phyloP scores from a whole-genome alignment of 2,888 invertebrate species.

The Cartodere bifasciata region DNA sequence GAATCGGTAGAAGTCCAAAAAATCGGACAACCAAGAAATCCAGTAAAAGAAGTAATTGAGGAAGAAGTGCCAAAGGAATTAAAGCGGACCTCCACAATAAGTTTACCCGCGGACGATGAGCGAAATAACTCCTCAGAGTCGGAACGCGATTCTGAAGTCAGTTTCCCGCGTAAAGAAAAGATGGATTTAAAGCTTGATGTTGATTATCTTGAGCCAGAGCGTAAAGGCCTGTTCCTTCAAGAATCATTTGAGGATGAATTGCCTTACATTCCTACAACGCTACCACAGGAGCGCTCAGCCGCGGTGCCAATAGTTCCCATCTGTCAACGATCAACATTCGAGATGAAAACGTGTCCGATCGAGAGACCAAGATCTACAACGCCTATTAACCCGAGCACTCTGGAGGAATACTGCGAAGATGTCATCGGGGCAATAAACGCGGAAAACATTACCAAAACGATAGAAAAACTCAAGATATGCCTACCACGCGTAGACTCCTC shows the following conservation, averaged over 20 bases:
- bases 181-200: constrained; percentile 34
- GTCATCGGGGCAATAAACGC: constrained; percentile 24
- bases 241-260: constrained; percentile 76
- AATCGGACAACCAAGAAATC: no score
- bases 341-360: constrained; percentile 55
- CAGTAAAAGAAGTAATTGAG: no score
- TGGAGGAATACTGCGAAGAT: constrained; percentile 55
- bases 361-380: constrained; percentile 64
- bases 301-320: constrained; percentile 73
- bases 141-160: constrained; percentile 53
- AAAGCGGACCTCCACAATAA: constrained; percentile 12
- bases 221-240: constrained; percentile 61
- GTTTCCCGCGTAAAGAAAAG: constrained; percentile 29
- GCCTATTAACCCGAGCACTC: constrained; percentile 55
- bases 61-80: no score
- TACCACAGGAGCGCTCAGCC: constrained; percentile 72
- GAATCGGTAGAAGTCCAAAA: no score
- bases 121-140: constrained; percentile 54
- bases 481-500: constrained; percentile 37
- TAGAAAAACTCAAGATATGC: constrained; percentile 57
- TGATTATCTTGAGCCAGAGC: constrained; percentile 51
- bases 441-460: constrained; percentile 28
- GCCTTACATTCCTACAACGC: constrained; percentile 81
- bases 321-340: constrained; percentile 49
- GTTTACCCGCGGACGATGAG: constrained; percentile 33